A percentile compares a stretch with the other conserved stretches of the same genome.
Conservation (phyloP, 2,888 invertebrate species). For the Xanthorhoe spadicearia region DNA sequence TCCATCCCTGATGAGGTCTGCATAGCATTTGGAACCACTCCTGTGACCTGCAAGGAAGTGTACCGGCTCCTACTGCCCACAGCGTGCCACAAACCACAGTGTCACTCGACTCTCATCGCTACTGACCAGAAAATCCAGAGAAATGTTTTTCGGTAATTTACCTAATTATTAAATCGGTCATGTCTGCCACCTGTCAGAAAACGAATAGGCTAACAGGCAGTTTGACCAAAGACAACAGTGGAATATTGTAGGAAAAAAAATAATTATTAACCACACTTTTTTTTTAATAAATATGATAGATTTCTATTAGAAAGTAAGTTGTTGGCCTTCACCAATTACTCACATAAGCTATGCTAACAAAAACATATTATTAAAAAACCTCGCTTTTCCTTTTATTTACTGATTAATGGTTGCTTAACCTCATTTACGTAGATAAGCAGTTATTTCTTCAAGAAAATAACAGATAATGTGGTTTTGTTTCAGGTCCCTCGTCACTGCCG, state of each 20-base stretch:
- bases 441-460: not conserved
- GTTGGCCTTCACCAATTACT: too few relatives aligned
- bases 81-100: conserved; percentile 72
- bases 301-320: too few relatives aligned
- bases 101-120: conserved; percentile 70
- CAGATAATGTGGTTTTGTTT: conserved; percentile 38
- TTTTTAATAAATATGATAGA: too few relatives aligned
- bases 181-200: too few relatives aligned
- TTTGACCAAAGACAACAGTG: too few relatives aligned
- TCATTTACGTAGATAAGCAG: not conserved
- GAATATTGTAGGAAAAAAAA: too few relatives aligned
- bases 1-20: conserved; percentile 75
- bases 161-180: not conserved
- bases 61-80: conserved; percentile 72
- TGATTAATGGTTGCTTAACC: not conserved
- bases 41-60: conserved; percentile 73
- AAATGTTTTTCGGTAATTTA: conserved; percentile 68
- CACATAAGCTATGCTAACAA: too few relatives aligned
- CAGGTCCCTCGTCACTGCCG: conserved; percentile 78
- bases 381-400: not conserved
- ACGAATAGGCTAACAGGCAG: too few relatives aligned
- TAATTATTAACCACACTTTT: too few relatives aligned
- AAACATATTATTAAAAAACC: too few relatives aligned
- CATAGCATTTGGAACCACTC: conserved; percentile 71
- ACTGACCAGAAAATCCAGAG: conserved; percentile 73